Percentiles rank a stretch among this genome's conserved stretches.
Conservation (phyloP, 2,113 vertebrate species). For the Helogale parvula region DNA sequence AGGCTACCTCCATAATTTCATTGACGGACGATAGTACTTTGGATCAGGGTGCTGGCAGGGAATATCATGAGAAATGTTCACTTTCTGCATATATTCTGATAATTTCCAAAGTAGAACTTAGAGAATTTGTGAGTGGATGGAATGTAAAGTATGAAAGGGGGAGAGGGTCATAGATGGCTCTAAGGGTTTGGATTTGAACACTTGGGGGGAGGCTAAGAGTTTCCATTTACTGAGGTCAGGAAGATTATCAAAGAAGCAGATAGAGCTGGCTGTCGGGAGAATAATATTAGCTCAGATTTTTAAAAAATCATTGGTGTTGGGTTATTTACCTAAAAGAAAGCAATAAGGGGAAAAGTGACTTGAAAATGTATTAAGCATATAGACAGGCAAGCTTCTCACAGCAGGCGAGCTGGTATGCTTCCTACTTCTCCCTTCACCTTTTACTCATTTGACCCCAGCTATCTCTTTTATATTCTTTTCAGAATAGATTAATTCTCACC, state of each 20-base stretch:
- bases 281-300: not conserved
- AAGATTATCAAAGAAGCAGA: not conserved
- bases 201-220: accelerated
- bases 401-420: not conserved
- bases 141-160: not conserved
- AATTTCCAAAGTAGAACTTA: not conserved
- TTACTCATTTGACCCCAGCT: not conserved
- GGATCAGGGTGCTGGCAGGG: too few species aligned
- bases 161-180: not conserved
- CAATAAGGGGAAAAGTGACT: not conserved
- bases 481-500: not conserved
- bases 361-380: not conserved
- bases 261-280: not conserved
- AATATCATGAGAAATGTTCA: not conserved
- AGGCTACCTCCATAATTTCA: too few species aligned
- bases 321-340: not conserved
- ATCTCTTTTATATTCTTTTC: not conserved
- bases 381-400: not conserved
- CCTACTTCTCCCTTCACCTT: not conserved
- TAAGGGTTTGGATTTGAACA: not conserved
- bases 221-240: not conserved
- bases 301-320: not conserved
- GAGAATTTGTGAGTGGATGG: not conserved
- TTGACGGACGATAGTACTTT: not conserved
- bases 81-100: not conserved